These are phyloP conservation scores for Craseonycteris thonglongyai DNA, from an alignment of 2,113 vertebrate genomes.

Conservation along the genomic window DNA sequence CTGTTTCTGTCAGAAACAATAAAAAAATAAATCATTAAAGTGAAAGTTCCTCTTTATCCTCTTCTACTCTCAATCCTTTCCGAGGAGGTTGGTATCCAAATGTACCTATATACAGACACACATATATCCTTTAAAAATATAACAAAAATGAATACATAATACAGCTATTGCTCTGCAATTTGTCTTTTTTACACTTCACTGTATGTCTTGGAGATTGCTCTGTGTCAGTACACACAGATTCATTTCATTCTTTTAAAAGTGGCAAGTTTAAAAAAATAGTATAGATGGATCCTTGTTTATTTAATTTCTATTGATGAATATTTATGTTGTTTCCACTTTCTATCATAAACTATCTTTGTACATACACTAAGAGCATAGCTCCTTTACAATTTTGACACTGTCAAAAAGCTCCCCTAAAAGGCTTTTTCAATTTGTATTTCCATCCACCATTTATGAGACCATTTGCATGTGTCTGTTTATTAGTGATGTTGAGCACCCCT, in stretches of 20 bases:
- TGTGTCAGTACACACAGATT: neutral
- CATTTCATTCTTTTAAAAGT: neutral
- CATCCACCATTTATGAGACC: neutral
- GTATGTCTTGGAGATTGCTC: neutral
- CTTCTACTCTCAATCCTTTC: too few relatives aligned
- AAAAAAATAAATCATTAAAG: too few relatives aligned
- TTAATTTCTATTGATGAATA: neutral
- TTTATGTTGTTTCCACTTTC: neutral
- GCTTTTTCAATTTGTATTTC: neutral
- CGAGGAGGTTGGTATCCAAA: neutral
- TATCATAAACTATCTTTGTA: neutral
- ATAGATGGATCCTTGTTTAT: neutral
- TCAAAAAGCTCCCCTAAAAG: neutral
- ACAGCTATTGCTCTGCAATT: neutral
- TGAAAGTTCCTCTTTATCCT: too few relatives aligned
- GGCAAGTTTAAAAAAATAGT: neutral
- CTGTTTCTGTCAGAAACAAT: too few relatives aligned
- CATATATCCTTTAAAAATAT: neutral
- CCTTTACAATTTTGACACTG: neutral
- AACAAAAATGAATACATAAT: neutral
- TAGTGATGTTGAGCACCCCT: neutral
- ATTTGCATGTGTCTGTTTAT: constrained; percentile 8
- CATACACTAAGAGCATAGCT: neutral
- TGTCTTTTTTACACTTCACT: neutral
- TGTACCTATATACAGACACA: neutral